A percentile compares a stretch with the other conserved stretches of the same genome.
Evolutionary conservation across 2,888 invertebrate species (phyloP).

Genomic region (Rhorus exstirpatorius): DNA sequence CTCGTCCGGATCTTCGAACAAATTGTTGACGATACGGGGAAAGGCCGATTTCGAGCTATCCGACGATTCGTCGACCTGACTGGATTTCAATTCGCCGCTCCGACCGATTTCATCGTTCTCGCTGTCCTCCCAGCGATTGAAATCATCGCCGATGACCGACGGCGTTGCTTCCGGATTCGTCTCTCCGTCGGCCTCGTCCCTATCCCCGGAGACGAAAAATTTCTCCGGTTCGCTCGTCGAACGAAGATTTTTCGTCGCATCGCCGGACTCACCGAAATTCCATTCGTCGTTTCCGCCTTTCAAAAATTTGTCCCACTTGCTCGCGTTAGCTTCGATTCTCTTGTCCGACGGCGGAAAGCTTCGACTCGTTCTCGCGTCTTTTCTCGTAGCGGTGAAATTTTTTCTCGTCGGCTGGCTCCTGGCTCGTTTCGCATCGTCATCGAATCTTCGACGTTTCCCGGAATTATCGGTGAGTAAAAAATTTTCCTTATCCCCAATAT

Average conservation of each 20-base stretch:
- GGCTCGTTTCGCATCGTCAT: background rate
- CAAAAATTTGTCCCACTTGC: conserved; percentile 45
- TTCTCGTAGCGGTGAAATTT: background rate
- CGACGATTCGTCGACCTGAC: conserved; percentile 27
- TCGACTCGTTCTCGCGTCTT: background rate
- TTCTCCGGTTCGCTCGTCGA: background rate
- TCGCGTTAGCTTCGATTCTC: background rate
- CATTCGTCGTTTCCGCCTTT: background rate
- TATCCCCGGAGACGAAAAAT: background rate
- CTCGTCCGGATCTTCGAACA: conserved; percentile 36
- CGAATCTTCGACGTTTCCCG: background rate
- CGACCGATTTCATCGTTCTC: background rate
- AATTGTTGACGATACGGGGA: background rate
- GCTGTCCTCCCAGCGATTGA: background rate
- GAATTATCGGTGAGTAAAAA: background rate
- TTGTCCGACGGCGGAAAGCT: conserved; percentile 21
- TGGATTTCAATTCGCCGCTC: background rate
- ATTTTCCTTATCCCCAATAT: conserved; percentile 14
- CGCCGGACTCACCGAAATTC: background rate
- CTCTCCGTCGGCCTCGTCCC: too few species aligned
- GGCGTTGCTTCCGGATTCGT: background rate
- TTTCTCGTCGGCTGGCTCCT: conserved; percentile 20
- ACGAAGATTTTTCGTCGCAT: background rate
- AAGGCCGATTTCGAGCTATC: background rate
- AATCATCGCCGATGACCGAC: background rate